Evolutionary conservation across 2,113 vertebrate species (phyloP), one percentile per base, ranked within the genome.

Genomic region (Okapia johnstoni): DNA sequence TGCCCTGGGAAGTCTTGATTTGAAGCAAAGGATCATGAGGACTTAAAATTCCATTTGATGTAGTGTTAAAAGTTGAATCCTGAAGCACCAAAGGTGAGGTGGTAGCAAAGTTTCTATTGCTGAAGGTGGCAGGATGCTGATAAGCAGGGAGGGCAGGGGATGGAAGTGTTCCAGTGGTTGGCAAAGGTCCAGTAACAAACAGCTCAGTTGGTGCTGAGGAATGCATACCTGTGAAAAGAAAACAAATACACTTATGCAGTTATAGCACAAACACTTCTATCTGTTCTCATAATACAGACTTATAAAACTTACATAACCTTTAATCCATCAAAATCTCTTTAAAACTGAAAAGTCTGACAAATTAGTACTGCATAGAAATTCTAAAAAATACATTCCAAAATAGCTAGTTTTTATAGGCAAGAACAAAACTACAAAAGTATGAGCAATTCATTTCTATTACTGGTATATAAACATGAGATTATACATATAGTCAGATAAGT

Each of bases 151-250:
- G 99, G 89, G 99, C 98, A 97, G 99, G 99, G 91, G 99, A 99
- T 96, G 99, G 99, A 98, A 99, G 99, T 14, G 99, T 99, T 99
- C 99, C 99, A 98, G 99, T 99, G 94, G 99, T 98, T 98, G 99
- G 99, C 98, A 99, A 98, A 88, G 99, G 99, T 99, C 99, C 99
- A 96, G 99, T 99, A 98, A 99, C 99, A 98, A 99, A 99, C 6
- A 99, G 98, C 97, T 99, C 99, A 91, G 99, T 98, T 97, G 99
- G 98, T 97, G 99, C 97, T 94, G 99, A 99, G 93, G 99, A 99
- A 99, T 99, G 99, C 99, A 99, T 99, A 98, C 99, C 99, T 99
- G 98, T 54, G 54, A 96, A 98, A 81, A 98, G 43, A 88, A 96
- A 91, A 73, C 25, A 96, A 97, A 50, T 57, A 98, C 30, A 5